Evolutionary conservation across 2,888 invertebrate genomes (phyloP).

Genomic region (Drosophila lacicola): DNA sequence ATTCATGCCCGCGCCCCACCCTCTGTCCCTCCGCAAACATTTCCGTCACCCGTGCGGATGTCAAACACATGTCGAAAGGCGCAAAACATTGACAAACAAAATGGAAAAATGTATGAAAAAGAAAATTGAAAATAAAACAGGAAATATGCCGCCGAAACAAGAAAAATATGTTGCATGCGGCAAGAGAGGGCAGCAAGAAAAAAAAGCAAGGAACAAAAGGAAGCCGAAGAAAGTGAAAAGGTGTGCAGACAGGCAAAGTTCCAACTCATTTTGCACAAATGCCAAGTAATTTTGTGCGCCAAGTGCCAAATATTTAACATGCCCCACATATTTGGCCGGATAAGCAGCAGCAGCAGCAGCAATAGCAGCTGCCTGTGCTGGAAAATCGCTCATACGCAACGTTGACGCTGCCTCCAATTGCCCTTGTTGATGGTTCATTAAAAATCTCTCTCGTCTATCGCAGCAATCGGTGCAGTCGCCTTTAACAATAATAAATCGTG

Average conservation of each 20-base stretch:
- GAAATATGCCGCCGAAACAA: conserved; percentile 47
- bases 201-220: conserved; percentile 4
- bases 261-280: conserved; percentile 68
- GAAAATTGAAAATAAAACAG: conserved; percentile 45
- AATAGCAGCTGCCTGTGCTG: conserved; percentile 35
- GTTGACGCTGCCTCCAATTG: conserved; percentile 60
- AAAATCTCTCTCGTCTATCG: conserved; percentile 55
- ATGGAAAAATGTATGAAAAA: conserved; percentile 71
- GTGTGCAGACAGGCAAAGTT: conserved; percentile 32
- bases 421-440: conserved; percentile 72
- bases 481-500: conserved; percentile 43
- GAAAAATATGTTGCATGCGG: conserved; percentile 63
- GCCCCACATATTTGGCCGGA: conserved; percentile 48
- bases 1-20: background rate
- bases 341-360: conserved; percentile 6
- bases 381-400: conserved; percentile 75
- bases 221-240: conserved; percentile 23
- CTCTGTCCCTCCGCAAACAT: background rate
- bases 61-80: conserved; percentile 76
- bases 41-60: conserved; percentile 53
- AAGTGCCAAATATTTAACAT: conserved; percentile 73
- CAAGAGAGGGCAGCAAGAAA: conserved; percentile 10
- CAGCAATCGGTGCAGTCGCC: conserved; percentile 28
- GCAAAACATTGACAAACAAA: conserved; percentile 72
- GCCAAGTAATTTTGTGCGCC: conserved; percentile 62